Percentiles rank a stretch among this genome's conserved stretches.
These are phyloP conservation scores for Saimiri boliviensis DNA, from an alignment of 2,113 vertebrate species.

Conservation along the genomic window DNA sequence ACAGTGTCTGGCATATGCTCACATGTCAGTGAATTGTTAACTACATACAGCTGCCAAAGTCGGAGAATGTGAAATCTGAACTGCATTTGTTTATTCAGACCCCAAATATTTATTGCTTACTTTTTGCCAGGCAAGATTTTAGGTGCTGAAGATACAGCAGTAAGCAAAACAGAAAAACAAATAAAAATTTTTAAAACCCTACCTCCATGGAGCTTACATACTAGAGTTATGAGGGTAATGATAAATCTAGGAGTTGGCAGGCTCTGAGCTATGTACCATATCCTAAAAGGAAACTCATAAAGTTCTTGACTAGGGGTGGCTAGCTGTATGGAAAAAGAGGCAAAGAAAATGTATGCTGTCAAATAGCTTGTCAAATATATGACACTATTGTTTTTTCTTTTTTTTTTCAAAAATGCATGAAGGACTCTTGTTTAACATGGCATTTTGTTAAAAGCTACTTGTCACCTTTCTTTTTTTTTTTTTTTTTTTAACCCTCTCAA, in stretches of 20 bases:
- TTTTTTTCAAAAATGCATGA: background rate
- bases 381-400: slow-evolving; percentile 32
- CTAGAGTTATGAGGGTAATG: background rate
- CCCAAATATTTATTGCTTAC: background rate
- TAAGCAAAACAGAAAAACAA: background rate
- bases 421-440: background rate
- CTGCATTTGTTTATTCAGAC: background rate
- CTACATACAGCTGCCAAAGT: background rate
- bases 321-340: background rate
- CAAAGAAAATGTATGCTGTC: background rate
- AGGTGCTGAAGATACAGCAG: background rate
- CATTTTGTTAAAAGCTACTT: background rate
- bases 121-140: background rate
- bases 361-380: background rate
- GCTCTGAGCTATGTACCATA: background rate
- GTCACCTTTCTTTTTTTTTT: background rate
- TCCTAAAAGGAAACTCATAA: background rate
- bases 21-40: background rate
- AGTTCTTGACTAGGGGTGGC: background rate
- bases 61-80: background rate
- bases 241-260: background rate
- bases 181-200: background rate
- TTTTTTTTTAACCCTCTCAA: background rate
- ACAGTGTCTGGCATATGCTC: background rate
- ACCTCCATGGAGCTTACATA: background rate